These are phyloP conservation scores for Spea multiplicata DNA, from an alignment of 2,113 vertebrate genomes.

Conservation along the genomic window DNA sequence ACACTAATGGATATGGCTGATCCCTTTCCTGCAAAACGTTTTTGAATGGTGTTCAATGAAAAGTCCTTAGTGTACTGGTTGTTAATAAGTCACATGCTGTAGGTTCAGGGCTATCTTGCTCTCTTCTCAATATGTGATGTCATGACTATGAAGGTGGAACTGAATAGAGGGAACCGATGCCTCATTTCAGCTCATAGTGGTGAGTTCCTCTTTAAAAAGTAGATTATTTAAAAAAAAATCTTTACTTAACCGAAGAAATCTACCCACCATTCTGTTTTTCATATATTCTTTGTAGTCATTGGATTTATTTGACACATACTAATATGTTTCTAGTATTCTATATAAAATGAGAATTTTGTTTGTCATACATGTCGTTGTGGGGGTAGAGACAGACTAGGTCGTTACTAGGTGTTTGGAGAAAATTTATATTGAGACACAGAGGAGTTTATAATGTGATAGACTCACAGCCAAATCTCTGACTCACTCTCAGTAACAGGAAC, in stretches of 20 bases:
- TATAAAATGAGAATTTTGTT: background rate
- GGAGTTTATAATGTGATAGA: background rate
- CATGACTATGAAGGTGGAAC: constrained; percentile 15
- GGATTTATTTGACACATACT: too few relatives aligned
- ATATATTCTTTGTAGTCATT: background rate
- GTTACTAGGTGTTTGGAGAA: background rate
- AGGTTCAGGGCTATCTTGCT: constrained; percentile 23
- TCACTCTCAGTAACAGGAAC: background rate
- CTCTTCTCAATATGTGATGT: constrained; percentile 13
- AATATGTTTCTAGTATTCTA: too few relatives aligned
- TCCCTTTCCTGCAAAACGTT: too few relatives aligned
- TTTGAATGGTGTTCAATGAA: background rate
- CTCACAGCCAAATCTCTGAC: background rate
- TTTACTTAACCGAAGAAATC: background rate
- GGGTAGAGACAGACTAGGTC: background rate
- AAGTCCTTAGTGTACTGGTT: background rate
- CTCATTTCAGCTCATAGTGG: constrained; percentile 3
- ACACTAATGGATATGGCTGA: too few relatives aligned
- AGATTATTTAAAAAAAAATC: background rate
- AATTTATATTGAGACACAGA: background rate
- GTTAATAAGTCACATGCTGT: background rate
- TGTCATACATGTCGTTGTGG: background rate
- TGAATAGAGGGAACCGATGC: constrained; percentile 26
- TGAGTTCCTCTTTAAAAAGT: constrained; percentile 20
- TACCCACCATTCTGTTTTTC: background rate